Base-by-base conservation (phyloP, 2,797 vertebrate species). In the Xenopus petersii region DNA sequence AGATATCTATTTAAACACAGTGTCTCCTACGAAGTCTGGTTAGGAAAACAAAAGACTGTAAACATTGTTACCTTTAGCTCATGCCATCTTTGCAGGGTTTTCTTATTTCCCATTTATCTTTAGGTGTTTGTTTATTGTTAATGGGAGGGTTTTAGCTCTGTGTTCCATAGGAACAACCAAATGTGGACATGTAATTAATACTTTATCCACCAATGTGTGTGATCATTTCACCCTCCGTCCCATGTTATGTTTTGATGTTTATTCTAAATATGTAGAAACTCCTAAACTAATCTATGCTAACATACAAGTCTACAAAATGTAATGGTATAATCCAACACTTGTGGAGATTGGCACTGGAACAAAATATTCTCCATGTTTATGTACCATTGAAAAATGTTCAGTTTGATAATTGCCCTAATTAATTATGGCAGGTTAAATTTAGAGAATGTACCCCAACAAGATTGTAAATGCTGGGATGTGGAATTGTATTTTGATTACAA, bases 1-100 rank as follows among this genome's bases (percentile, higher is more conserved):
- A 91, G 91, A 93, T 92, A 93, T 87, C 92, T 92, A 87, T 91
- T 93, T 88, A 90, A 93, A 93, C 92, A 94, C 91, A 87, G 92
- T 87, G 91, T 92, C 91, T 89, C 92, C 89, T 92, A 79, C 36
- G 67, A 79, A 91, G 81, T 86, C 88, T 83, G 77, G 66, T 85
- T 86, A 83, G 87, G 90, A 92, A 90, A 88, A 21, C 1, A 92
- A 93, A 91, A 90, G 91, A 84, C 85, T 88, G 86, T 92, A 94
- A 94, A 96, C 93, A 92, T 90, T 88, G 93, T 90, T 89, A 87
- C 84, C 82, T 90, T 90, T 89, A 87, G 85, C 88, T 91, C 91
- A 89, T 91, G 91, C 90, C 89, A 88, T 84, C 80, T 86, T 88
- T 83, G 75, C 83, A 84, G 60, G 81, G 83, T 83, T 62, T 73